phyloP scores from a whole-genome alignment of 2,888 invertebrate genomes.

The Polyommatus iphigenia region DNA sequence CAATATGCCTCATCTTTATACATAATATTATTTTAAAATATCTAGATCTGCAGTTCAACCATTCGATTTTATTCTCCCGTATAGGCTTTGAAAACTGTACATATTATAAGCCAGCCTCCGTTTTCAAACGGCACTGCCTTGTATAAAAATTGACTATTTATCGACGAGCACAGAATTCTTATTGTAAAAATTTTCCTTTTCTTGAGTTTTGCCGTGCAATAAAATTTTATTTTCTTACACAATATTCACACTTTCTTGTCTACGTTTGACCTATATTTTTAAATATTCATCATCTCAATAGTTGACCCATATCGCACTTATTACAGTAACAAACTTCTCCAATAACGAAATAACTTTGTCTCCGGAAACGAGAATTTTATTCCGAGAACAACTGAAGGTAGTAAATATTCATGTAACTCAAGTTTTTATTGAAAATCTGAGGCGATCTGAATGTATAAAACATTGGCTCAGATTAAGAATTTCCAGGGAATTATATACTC shows the following conservation, averaged over 20 bases:
- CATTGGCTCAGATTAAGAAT: conserved; percentile 42
- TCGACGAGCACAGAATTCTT: neutral
- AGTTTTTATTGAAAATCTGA: conserved; percentile 47
- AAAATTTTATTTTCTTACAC: neutral
- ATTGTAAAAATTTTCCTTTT: neutral
- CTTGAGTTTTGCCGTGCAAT: neutral
- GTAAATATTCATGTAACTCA: conserved; percentile 49
- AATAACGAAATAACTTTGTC: conserved; percentile 34
- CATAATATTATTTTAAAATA: no score
- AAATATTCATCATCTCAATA: neutral
- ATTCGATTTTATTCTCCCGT: no score
- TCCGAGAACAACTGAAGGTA: conserved; percentile 41
- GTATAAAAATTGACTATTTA: no score
- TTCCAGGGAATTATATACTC: conserved; percentile 8
- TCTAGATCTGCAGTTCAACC: no score
- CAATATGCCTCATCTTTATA: no score
- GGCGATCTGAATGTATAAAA: conserved; percentile 48
- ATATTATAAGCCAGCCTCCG: no score
- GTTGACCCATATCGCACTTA: conserved; percentile 9
- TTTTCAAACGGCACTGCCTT: no score
- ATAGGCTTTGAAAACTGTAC: no score
- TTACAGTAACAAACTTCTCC: conserved; percentile 11
- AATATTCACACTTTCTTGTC: neutral
- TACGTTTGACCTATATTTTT: neutral
- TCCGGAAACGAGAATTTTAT: conserved; percentile 45